These are phyloP conservation scores for Gisinianus flammeolus DNA, from an alignment of 2,888 invertebrate species.

Conservation along the genomic window DNA sequence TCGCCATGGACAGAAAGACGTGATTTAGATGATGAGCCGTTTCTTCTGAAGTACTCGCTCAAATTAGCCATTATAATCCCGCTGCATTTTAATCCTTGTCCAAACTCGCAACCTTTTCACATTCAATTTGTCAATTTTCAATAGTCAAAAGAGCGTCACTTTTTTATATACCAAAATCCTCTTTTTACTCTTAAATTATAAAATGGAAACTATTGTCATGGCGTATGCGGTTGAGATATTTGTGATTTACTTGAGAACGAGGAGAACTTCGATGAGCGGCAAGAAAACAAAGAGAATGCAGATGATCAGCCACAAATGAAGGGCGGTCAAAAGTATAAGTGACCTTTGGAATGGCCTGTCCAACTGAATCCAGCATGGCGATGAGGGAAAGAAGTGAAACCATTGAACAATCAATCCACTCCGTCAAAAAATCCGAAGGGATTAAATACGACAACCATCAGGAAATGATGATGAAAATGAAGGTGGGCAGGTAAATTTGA, in stretches of 20 bases:
- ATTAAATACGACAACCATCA: background rate
- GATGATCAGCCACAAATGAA: background rate
- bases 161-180: background rate
- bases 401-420: background rate
- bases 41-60: background rate
- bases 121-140: background rate
- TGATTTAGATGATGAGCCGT: background rate
- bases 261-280: background rate
- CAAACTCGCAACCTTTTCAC: background rate
- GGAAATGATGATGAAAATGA: too few species aligned
- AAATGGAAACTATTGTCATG: background rate
- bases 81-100: background rate
- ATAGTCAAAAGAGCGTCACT: background rate
- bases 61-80: background rate
- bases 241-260: background rate
- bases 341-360: background rate
- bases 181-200: background rate
- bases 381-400: background rate
- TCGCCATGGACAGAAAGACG: background rate
- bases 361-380: background rate
- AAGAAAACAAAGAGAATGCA: background rate
- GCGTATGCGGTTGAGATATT: too few species aligned
- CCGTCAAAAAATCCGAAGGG: background rate
- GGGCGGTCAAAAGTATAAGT: background rate
- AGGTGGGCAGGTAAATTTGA: background rate